Evolutionary conservation across 2,888 invertebrate species (phyloP), one percentile per base, ranked within the genome.

Genomic region (Selenia dentaria): DNA sequence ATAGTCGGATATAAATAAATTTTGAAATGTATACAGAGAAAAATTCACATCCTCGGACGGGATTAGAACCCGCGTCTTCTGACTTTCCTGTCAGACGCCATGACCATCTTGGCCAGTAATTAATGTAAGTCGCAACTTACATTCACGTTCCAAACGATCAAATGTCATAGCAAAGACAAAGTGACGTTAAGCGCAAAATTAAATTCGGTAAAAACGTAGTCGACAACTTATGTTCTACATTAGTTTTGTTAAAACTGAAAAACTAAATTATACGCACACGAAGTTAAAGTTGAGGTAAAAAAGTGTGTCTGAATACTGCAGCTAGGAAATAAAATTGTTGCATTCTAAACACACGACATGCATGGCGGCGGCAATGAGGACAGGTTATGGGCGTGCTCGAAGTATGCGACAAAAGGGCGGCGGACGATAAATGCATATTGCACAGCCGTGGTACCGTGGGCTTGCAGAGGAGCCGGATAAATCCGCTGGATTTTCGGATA

Each of bases 401-500:
- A 76, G 68, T 72, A 79, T 67, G 72, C 69, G 70, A 62, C 71
- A 77, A 79, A 79, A 63, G 71, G 76, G 79, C 71, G 62, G 67
- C 70, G 67, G 70, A 74, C 67, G 69, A 73, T n/a, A n/a, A n/a
- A 69, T 87, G 86, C 83, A 82, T 79, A 33, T 25, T 20, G 11
- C 28, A 26, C 20, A 69, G 70, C 61, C 50, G 69, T 71, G 67
- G 82, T 91, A 83, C 90, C 91, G 74, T 87, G 82, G 62, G 90
- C 80, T 68, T 84, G 85, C 31, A 89, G 89, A 47, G 90, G 89
- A 66, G 94, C 93, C 2, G 96, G 96, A 77, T 95, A 96, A 59
- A 96, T 94, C 64, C 94, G 93, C 74, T 95, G 94, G 56, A 95
- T 94, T 88, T 95, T 95, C 58, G 94, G 93, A 75, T 95, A 95